Conservation (phyloP, 2,888 invertebrate species). For the Dryomyza anilis region DNA sequence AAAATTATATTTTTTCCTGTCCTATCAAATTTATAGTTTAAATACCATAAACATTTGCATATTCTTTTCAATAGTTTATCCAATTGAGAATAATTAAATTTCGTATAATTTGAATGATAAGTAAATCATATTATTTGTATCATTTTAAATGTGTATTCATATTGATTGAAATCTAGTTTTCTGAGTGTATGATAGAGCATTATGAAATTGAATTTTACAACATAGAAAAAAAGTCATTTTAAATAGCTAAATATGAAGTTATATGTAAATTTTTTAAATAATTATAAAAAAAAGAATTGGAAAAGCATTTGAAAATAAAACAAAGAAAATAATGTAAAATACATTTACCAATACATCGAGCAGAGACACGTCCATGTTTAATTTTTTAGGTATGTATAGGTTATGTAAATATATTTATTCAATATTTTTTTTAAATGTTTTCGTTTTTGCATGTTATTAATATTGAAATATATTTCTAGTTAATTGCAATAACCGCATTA, state of each 20-base stretch:
- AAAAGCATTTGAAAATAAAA: conserved; percentile 1
- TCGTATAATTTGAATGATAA: too few species aligned
- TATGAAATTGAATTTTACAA: too few species aligned
- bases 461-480: background rate
- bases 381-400: conserved; percentile 12
- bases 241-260: background rate
- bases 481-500: too few species aligned
- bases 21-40: too few species aligned
- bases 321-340: conserved; percentile 47
- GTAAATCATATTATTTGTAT: too few species aligned
- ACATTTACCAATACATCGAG: conserved; percentile 57
- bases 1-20: too few species aligned
- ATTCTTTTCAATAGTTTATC: too few species aligned
- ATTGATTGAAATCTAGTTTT: too few species aligned
- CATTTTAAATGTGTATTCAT: too few species aligned
- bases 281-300: background rate
- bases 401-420: background rate
- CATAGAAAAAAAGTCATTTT: background rate
- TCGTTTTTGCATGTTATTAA: background rate
- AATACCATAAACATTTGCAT: too few species aligned
- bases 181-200: too few species aligned
- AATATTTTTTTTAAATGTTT: background rate
- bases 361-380: conserved; percentile 47
- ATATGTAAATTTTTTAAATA: background rate
- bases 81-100: too few species aligned